phyloP scores from a whole-genome alignment of 2,888 invertebrate species.

The Diploptera punctata region DNA sequence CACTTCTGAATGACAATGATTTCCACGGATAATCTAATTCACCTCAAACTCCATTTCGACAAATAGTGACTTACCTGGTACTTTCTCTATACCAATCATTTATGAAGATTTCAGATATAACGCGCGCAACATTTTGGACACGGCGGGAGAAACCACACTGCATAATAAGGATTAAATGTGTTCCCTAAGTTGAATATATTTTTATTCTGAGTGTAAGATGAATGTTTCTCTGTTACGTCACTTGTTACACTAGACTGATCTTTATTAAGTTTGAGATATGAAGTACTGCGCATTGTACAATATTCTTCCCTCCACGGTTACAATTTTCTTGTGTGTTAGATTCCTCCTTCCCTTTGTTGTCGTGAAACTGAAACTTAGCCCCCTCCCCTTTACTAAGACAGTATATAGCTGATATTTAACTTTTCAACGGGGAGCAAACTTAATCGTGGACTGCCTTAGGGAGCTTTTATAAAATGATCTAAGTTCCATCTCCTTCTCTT shows the following conservation, averaged over 20 bases:
- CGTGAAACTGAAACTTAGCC: conserved; percentile 12
- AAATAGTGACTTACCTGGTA: too few relatives aligned
- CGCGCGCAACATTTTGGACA: too few relatives aligned
- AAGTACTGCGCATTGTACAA: neutral
- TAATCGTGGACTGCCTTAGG: conserved; percentile 37
- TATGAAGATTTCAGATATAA: too few relatives aligned
- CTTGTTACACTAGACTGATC: neutral
- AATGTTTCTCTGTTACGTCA: too few relatives aligned
- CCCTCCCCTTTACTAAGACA: neutral
- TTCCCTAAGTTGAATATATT: too few relatives aligned
- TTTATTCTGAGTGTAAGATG: too few relatives aligned
- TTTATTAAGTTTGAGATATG: conserved; percentile 16
- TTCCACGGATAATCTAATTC: too few relatives aligned
- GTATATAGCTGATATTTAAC: conserved; percentile 35
- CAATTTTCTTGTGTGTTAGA: conserved; percentile 15
- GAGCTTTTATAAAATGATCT: conserved; percentile 39
- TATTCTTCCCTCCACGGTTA: conserved; percentile 4
- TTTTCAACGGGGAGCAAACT: conserved; percentile 37
- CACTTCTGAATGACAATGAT: too few relatives aligned
- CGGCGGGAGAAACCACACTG: too few relatives aligned
- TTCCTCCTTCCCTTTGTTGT: conserved; percentile 24
- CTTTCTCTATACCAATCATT: too few relatives aligned
- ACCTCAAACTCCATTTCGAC: too few relatives aligned
- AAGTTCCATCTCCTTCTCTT: conserved; percentile 23
- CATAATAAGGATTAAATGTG: too few relatives aligned